phyloP scores from a whole-genome alignment of 2,888 invertebrate genomes.

The Caenorhabditis doughertyi region DNA sequence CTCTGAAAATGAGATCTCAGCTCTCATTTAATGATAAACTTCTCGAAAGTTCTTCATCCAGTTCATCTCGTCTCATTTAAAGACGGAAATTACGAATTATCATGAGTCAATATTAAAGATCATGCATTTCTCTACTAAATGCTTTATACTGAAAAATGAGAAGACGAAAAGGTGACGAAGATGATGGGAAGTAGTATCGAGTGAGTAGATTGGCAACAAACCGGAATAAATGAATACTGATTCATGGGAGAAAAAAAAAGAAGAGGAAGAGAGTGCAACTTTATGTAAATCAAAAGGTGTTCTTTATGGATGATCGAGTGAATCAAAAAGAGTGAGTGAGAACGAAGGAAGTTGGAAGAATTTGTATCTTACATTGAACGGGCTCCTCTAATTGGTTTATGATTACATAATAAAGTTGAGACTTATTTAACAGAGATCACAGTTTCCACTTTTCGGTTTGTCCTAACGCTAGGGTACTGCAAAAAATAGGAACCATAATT shows the following conservation, averaged over 20 bases:
- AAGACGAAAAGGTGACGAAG: neutral
- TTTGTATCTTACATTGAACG: too few species aligned
- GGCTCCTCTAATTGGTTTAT: too few species aligned
- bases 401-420: too few species aligned
- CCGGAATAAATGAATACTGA: conserved; percentile 55
- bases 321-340: neutral
- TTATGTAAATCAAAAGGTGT: conserved; percentile 51
- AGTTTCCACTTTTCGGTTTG: too few species aligned
- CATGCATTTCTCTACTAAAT: neutral
- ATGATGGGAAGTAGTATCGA: neutral
- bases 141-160: neutral
- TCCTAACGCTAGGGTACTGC: too few species aligned
- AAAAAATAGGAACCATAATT: too few species aligned
- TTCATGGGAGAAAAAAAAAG: too few species aligned
- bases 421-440: too few species aligned
- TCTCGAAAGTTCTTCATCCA: neutral
- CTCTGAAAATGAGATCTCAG: too few species aligned
- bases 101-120: neutral
- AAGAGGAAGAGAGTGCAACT: conserved; percentile 22
- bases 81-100: neutral
- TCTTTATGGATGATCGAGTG: conserved; percentile 9
- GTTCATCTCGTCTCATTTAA: neutral
- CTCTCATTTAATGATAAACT: too few species aligned
- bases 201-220: neutral
- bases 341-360: neutral